Evolutionary conservation across 2,888 invertebrate genomes (phyloP).

Genomic region (Liodrosophila aerea): DNA sequence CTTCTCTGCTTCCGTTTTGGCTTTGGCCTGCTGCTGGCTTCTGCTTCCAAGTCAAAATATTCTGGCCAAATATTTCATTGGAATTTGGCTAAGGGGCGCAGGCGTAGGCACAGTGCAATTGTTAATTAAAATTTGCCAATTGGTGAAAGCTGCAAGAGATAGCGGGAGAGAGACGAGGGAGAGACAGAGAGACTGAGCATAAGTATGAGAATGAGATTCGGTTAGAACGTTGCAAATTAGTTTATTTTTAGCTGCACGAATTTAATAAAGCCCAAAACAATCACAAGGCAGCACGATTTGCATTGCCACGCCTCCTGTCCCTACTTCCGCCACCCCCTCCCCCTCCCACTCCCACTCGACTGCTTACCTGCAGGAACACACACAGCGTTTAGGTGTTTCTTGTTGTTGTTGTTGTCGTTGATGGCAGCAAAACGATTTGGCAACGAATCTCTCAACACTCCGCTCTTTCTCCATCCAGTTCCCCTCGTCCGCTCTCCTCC

Average conservation of each 20-base stretch:
- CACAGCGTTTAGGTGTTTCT: slow-evolving; percentile 67
- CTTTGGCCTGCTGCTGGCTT: slow-evolving; percentile 12
- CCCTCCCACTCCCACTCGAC: no score
- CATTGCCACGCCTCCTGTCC: slow-evolving; percentile 54
- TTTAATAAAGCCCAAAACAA: slow-evolving; percentile 70
- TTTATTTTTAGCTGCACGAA: slow-evolving; percentile 61
- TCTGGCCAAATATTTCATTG: slow-evolving; percentile 69
- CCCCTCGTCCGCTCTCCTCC: neutral
- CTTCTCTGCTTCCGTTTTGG: slow-evolving; percentile 9
- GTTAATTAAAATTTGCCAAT: slow-evolving; percentile 70
- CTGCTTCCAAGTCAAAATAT: slow-evolving; percentile 69
- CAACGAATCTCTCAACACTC: slow-evolving; percentile 60
- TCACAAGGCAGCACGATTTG: slow-evolving; percentile 70
- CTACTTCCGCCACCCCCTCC: neutral
- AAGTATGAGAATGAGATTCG: slow-evolving; percentile 3
- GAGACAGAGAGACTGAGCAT: neutral
- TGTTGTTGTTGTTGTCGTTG: slow-evolving; percentile 53
- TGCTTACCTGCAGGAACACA: slow-evolving; percentile 74
- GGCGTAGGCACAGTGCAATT: slow-evolving; percentile 76
- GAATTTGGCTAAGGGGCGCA: slow-evolving; percentile 65
- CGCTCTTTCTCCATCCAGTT: slow-evolving; percentile 14
- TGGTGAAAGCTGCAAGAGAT: slow-evolving; percentile 61
- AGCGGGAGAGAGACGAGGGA: neutral
- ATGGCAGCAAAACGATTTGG: slow-evolving; percentile 74
- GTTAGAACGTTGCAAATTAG: slow-evolving; percentile 40